phyloP scores from a whole-genome alignment of 2,888 invertebrate species.

The Crepidodera aurea region DNA sequence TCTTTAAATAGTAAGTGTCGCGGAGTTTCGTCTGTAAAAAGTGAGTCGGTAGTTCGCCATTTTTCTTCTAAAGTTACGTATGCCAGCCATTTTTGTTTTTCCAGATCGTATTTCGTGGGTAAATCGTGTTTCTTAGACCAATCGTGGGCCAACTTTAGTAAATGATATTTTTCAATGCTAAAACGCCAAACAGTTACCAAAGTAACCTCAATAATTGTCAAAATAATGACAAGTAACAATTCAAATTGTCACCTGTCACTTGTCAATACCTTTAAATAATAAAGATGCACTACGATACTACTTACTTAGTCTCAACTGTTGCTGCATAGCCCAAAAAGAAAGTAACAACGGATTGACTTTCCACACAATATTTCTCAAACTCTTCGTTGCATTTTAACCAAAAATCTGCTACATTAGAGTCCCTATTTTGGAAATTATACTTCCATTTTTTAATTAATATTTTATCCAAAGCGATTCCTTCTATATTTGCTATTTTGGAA shows the following conservation, averaged over 20 bases:
- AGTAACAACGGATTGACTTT: conserved; percentile 69
- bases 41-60: conserved; percentile 30
- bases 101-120: conserved; percentile 50
- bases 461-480: conserved; percentile 63
- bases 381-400: conserved; percentile 70
- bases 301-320: conserved; percentile 58
- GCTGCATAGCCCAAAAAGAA: conserved; percentile 69
- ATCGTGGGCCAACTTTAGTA: conserved; percentile 54
- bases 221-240: no score
- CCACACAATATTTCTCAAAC: conserved; percentile 68
- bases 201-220: no score
- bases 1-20: conserved; percentile 41
- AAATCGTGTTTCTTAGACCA: conserved; percentile 54
- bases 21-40: conserved; percentile 19
- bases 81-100: conserved; percentile 54
- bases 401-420: conserved; percentile 63
- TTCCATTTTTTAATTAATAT: conserved; percentile 68
- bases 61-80: conserved; percentile 50
- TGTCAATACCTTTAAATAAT: no score
- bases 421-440: conserved; percentile 63
- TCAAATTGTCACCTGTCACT: no score
- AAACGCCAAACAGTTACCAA: neutral
- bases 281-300: no score
- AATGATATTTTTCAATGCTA: conserved; percentile 63
- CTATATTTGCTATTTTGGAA: conserved; percentile 66